These are phyloP conservation scores for Anolis apletophallus DNA, from an alignment of 2,797 vertebrate genomes.

Conservation along the genomic window DNA sequence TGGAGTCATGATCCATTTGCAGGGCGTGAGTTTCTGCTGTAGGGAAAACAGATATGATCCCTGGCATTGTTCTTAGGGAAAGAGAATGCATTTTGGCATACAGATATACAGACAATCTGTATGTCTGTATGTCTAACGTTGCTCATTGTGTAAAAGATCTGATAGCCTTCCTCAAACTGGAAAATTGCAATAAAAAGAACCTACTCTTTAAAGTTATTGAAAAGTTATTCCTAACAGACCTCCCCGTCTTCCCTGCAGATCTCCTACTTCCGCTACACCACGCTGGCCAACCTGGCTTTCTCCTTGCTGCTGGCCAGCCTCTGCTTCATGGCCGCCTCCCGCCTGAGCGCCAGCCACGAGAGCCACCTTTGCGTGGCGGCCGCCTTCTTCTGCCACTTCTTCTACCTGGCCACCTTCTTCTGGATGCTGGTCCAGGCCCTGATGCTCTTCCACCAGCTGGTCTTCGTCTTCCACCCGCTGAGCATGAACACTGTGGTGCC, in stretches of 20 bases:
- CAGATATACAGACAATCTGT: too few species aligned
- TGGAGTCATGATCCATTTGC: too few species aligned
- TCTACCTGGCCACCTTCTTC: constrained; percentile 86
- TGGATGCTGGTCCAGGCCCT: constrained; percentile 87
- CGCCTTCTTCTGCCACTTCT: constrained; percentile 85
- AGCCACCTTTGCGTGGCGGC: constrained; percentile 73
- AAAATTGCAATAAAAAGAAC: too few species aligned
- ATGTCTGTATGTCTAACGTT: too few species aligned
- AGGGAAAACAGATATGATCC: too few species aligned
- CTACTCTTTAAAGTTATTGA: too few species aligned
- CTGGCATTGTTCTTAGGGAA: too few species aligned
- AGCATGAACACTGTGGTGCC: constrained; percentile 75
- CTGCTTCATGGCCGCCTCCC: constrained; percentile 80
- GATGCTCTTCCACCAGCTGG: constrained; percentile 81
- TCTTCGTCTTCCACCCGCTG: constrained; percentile 83
- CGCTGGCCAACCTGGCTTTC: constrained; percentile 82
- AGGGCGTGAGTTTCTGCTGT: too few species aligned
- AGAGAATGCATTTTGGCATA: too few species aligned
- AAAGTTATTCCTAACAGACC: too few species aligned
- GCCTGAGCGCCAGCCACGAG: constrained; percentile 55
- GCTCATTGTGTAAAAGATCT: too few species aligned
- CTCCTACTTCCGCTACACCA: constrained; percentile 79
- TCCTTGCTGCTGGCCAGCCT: constrained; percentile 82
- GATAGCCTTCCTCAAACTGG: too few species aligned
- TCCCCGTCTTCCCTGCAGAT: constrained; percentile 43